Percentiles rank a stretch among this genome's conserved stretches.
phyloP scores from a whole-genome alignment of 1,140 invertebrate genomes.

The Reticulitermes speratus region DNA sequence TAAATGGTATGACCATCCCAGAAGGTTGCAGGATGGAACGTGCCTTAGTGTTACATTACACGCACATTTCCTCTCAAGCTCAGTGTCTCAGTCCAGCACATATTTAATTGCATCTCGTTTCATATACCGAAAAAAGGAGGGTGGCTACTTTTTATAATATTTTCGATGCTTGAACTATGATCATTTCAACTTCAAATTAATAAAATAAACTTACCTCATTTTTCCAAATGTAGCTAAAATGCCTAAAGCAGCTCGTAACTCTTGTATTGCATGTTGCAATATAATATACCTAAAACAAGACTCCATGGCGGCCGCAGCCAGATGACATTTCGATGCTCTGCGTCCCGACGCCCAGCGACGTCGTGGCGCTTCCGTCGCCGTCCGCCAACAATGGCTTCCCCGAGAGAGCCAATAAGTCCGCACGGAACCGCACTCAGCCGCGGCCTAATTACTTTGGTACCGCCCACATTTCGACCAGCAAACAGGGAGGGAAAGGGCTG shows the following conservation, averaged over 20 bases:
- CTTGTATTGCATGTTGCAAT: neutral
- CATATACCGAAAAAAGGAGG: neutral
- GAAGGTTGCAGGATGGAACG: too few species aligned
- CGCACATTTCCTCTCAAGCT: too few species aligned
- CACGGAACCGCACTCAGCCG: neutral
- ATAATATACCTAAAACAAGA: neutral
- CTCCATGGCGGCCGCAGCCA: neutral
- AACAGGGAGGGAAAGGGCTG: neutral
- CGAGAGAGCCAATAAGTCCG: neutral
- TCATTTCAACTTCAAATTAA: neutral
- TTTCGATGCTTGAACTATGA: neutral
- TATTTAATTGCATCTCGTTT: too few species aligned
- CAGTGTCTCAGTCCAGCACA: too few species aligned
- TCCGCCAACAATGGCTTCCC: conserved; percentile 12
- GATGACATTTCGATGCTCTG: neutral
- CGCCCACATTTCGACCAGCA: neutral
- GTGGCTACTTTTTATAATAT: neutral
- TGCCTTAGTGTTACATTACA: too few species aligned
- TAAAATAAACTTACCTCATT: neutral
- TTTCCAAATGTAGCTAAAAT: neutral
- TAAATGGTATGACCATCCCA: too few species aligned
- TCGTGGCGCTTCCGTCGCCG: neutral
- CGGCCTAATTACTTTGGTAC: neutral
- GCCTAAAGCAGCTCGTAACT: neutral
- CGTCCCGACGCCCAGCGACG: conserved; percentile 5